Base-by-base conservation (phyloP, 30 jellyfish, hydroid and myxozoan genomes). In the Aurelia aurita region DNA sequence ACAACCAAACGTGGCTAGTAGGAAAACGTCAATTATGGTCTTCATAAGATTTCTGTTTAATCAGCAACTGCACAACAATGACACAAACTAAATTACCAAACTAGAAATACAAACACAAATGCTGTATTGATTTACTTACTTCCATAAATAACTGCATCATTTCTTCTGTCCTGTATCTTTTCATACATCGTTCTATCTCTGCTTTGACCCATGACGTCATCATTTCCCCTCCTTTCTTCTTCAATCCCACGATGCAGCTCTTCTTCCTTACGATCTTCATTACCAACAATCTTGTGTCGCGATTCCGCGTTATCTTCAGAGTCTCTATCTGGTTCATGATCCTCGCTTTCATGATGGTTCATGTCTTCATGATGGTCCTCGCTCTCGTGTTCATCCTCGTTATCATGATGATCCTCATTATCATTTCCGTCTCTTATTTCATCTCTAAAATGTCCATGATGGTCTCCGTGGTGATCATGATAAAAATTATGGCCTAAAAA, bases 361-460 rank as follows among this genome's bases (percentile, higher is more conserved):
- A 31, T 4, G 39, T 4, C 39, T 31, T 31, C 39, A 3, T 31
- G 39, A 31, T 31, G 39, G 5, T n/a, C 20, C 2, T 51, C 55
- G 13, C 45, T 26, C 6, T 55, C 85, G 1, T n/a, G 19, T n/a
- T 67, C 74, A 46, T 10, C 34, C 28, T 60, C 84, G 11, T 31
- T 29, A 5, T 85, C 34, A 69, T 83, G 51, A 39, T 39, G 51
- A 28, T 28, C 20, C 14, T 67, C 74, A 28, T 14, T 26, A 45
- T 72, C 84, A 19, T 31, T n/a, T 14, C 87, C 20, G 55, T 83
- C 87, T 21, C 59, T n/a, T 47, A 83, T 83, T 63, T 83, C 93
- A 58, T 83, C 87, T 28, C 87, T 77, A 53, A 76, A 82, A 58
- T 88, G 96, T 19, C 89, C 96, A 32, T 78, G 92, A 32, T 82